These are phyloP conservation scores for Labia minor DNA, from an alignment of 2,888 invertebrate species.

Conservation along the genomic window DNA sequence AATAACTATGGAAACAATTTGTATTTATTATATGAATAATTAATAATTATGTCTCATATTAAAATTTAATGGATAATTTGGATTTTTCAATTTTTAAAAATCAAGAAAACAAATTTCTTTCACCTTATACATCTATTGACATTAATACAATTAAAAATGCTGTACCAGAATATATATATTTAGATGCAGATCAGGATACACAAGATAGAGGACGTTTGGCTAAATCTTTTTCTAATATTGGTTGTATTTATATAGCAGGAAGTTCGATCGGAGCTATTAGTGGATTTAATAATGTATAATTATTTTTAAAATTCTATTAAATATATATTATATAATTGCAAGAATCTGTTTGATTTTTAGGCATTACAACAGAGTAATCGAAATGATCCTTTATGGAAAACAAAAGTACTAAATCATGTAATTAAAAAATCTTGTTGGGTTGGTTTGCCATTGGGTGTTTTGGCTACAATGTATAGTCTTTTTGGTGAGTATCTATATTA, in stretches of 20 bases:
- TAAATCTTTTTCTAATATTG: background rate
- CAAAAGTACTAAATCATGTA: background rate
- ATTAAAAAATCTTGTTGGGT: background rate
- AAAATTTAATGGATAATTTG: background rate
- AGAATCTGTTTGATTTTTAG: background rate
- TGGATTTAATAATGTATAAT: background rate
- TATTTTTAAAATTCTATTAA: background rate
- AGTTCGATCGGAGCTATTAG: background rate
- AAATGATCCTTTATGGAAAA: background rate
- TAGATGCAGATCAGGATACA: background rate
- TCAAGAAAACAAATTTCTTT: background rate
- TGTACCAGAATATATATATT: background rate
- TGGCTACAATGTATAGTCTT: background rate
- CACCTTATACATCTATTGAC: background rate
- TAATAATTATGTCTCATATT: too few relatives aligned
- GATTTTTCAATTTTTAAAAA: background rate
- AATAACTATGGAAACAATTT: background rate
- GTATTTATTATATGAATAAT: too few relatives aligned
- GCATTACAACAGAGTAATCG: background rate
- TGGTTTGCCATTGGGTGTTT: background rate
- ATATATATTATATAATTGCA: too few relatives aligned
- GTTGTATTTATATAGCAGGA: background rate
- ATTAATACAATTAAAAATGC: background rate
- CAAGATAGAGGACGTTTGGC: background rate
- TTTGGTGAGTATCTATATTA: slow-evolving; percentile 1